A percentile compares a stretch with the other conserved stretches of the same genome.
These are phyloP conservation scores for Gymnobelideus leadbeateri DNA, from an alignment of 2,113 vertebrate genomes.

Conservation along the genomic window DNA sequence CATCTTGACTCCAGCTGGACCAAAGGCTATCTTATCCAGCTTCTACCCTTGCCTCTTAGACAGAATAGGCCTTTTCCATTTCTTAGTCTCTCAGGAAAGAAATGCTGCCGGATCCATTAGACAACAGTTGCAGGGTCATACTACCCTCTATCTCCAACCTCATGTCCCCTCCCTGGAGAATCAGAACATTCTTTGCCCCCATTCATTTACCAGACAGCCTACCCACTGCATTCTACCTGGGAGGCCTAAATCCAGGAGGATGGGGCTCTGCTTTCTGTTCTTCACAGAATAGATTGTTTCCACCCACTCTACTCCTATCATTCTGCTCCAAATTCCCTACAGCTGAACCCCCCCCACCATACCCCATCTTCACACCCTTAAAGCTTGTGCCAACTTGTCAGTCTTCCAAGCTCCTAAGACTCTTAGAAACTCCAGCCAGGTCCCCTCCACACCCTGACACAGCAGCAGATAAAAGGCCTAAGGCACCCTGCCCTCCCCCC, in stretches of 20 bases:
- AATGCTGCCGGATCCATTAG: not conserved
- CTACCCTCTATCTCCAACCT: not conserved
- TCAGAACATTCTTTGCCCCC: not conserved
- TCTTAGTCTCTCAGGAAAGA: not conserved
- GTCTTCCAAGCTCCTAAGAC: not conserved
- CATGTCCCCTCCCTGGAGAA: not conserved
- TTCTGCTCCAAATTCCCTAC: not conserved
- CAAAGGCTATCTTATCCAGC: not conserved
- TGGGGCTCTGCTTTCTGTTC: not conserved
- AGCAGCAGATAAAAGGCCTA: not conserved
- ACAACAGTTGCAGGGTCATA: not conserved
- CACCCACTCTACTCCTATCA: not conserved
- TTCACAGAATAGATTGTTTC: not conserved
- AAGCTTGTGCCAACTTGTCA: not conserved
- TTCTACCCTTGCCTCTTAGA: not conserved
- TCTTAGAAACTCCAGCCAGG: conserved; percentile 12
- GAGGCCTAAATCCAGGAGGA: not conserved
- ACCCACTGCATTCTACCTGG: not conserved
- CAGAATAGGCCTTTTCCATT: not conserved
- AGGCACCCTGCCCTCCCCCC: not conserved
- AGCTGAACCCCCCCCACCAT: conserved; percentile 2
- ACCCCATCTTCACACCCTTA: conserved; percentile 11
- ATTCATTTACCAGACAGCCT: not conserved
- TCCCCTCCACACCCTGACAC: not conserved
- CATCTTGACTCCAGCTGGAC: not conserved